Base-by-base conservation (phyloP, 2,888 invertebrate genomes). In the Ornithoptera priamus region DNA sequence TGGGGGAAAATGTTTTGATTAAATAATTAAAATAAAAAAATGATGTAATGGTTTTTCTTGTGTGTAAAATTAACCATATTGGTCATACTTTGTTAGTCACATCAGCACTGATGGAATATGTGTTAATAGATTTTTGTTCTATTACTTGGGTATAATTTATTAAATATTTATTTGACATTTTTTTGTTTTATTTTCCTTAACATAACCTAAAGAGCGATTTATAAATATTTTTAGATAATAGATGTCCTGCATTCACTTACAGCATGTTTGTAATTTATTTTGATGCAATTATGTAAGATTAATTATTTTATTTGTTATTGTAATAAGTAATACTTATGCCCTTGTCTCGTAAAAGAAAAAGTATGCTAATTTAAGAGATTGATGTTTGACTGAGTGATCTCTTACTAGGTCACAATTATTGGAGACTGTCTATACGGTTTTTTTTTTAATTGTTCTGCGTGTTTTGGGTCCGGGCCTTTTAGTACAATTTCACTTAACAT, bases 121-220 rank as follows among this genome's bases (percentile, higher is more conserved):
- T 18, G 20, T 20, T 57, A 20, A 53, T 18, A 53, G 6, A 56
- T 56, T 64, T 18, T 53, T 64, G 30, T n/a, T 65, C 17, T 57
- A 39, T 65, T 53, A 53, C 53, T 20, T 57, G 57, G 57, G 15
- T 65, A 24, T 36, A 58, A 65, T 65, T 58, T 65, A 65, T 42
- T 20, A 65, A 65, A 65, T 58, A 65, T 42, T 39, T 58, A 58
- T 65, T 58, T 65, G 65, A 58, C 22, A 65, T 42, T 10, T 22
- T 22, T 17, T 58, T 58, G 58, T 65, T 65, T 65, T n/a, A 20
- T 57, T 57, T 57, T 50, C 18, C 18, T 50, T 50, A 50, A 15
- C 17, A 50, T 50, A 50, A 39, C 17, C 15, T 50, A 50, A 50
- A 12, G 15, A 17, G 50, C 17, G 50, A 50, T 50, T 50, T 17